Evolutionary conservation across 37 sponge, comb jelly and placozoan genomes (phyloP).

Genomic region (Aphrocallistes beatrix): DNA sequence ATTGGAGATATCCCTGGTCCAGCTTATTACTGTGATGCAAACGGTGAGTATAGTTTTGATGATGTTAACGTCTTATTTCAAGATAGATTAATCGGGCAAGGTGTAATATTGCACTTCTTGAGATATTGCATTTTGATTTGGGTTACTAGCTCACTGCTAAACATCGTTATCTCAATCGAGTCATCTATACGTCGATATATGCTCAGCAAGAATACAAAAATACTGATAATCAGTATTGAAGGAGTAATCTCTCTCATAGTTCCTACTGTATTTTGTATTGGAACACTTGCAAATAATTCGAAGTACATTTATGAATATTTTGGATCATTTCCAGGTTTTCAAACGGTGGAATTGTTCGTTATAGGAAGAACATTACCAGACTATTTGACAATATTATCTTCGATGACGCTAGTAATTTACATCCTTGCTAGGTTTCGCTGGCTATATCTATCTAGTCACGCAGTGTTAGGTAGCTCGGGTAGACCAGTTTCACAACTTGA

Average conservation of each 20-base stretch:
- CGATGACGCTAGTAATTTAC: not conserved
- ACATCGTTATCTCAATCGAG: constrained; percentile 1
- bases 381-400: not conserved
- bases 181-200: not conserved
- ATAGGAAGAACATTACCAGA: constrained; percentile 1
- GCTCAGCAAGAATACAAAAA: not conserved
- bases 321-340: not conserved
- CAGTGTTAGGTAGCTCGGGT: not conserved
- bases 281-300: not conserved
- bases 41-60: not conserved
- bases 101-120: not conserved
- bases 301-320: not conserved
- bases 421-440: not conserved
- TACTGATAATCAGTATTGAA: not conserved
- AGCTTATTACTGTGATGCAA: not conserved
- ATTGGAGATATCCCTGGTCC: not conserved
- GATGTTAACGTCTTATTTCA: not conserved
- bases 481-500: not conserved
- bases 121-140: not conserved
- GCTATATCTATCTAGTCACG: not conserved
- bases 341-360: not conserved
- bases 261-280: not conserved
- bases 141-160: not conserved
- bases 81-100: not conserved
- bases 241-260: not conserved